Percentiles rank a stretch among this genome's conserved stretches.
Evolutionary conservation across 2,113 vertebrate species (phyloP).

Genomic region (Odontophorus gujanensis): DNA sequence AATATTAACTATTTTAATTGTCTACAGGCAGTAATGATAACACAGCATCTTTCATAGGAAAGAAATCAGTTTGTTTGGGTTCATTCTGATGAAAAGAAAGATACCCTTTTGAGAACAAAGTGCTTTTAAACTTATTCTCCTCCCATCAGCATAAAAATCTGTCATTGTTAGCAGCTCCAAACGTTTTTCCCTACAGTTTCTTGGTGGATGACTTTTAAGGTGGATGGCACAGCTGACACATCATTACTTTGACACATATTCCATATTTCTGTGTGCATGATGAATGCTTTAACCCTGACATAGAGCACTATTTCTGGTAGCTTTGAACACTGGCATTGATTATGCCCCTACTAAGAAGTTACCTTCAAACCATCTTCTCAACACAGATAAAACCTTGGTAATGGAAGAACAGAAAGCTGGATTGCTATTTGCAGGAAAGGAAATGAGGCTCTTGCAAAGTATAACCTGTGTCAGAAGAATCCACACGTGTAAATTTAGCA

Average conservation of each 20-base stretch:
- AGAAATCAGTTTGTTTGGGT: neutral
- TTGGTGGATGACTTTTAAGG: neutral
- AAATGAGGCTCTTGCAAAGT: neutral
- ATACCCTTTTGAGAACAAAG: neutral
- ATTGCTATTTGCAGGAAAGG: neutral
- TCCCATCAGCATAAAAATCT: neutral
- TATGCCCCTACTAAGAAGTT: neutral
- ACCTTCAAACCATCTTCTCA: neutral
- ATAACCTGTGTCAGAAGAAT: neutral
- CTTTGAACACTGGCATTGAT: neutral
- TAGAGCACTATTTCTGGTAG: neutral
- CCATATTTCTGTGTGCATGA: accelerated
- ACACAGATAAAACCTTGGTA: neutral
- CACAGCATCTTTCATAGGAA: neutral
- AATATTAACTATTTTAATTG: neutral
- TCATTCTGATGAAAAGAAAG: neutral
- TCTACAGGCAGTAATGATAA: neutral
- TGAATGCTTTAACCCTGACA: neutral
- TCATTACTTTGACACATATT: neutral
- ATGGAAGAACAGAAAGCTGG: neutral
- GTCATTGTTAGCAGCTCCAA: neutral
- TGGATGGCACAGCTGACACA: neutral
- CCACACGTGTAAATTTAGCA: neutral
- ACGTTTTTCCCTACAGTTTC: neutral
- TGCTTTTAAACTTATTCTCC: neutral